These are phyloP conservation scores for Sprattus sprattus DNA, from an alignment of 2,113 vertebrate genomes.

Conservation along the genomic window DNA sequence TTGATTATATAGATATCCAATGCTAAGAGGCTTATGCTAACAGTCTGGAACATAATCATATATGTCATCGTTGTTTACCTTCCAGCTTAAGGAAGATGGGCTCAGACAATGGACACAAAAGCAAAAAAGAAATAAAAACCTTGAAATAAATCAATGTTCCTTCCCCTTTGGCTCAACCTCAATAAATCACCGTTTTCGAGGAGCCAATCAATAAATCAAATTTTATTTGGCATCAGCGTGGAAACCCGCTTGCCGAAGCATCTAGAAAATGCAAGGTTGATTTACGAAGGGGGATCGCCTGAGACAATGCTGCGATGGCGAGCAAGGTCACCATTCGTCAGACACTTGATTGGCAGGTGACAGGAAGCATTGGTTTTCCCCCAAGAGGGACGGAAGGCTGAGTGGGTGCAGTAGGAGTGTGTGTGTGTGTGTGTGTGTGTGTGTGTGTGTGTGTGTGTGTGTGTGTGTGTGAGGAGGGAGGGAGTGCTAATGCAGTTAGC, in stretches of 20 bases:
- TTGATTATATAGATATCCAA: constrained; percentile 34
- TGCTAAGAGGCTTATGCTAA: constrained; percentile 27
- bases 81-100: constrained; percentile 20
- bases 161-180: constrained; percentile 22
- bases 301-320: constrained; percentile 51
- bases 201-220: constrained; percentile 54
- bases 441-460: constrained; percentile 21
- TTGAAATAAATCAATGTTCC: constrained; percentile 16
- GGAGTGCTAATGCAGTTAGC: constrained; percentile 56
- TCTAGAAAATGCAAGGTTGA: constrained; percentile 61
- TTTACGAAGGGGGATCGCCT: constrained; percentile 47
- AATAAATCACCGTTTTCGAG: constrained; percentile 57
- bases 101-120: constrained; percentile 17
- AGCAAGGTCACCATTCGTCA: constrained; percentile 66
- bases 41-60: constrained; percentile 16
- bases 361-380: constrained; percentile 55
- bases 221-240: constrained; percentile 56
- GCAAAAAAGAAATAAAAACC: constrained; percentile 24
- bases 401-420: background rate
- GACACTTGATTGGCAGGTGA: constrained; percentile 67
- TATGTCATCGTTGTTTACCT: constrained; percentile 26
- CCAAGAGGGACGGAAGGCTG: constrained; percentile 17
- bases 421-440: constrained; percentile 37
- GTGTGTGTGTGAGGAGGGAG: background rate
- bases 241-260: constrained; percentile 54